phyloP scores from a whole-genome alignment of 2,113 vertebrate genomes.

The Burhinus bistriatus region DNA sequence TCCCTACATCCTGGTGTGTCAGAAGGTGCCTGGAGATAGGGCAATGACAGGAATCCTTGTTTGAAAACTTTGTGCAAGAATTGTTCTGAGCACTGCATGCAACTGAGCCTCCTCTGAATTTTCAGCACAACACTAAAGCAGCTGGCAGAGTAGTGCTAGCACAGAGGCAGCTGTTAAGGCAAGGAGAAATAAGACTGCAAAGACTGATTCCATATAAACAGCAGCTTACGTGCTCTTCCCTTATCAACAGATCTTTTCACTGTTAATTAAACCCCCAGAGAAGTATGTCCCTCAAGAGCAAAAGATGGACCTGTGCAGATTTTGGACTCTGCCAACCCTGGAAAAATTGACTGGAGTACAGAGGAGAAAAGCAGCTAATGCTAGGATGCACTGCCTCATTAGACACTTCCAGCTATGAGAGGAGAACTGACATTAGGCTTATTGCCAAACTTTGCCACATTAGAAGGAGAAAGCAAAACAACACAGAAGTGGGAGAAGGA shows the following conservation, averaged over 20 bases:
- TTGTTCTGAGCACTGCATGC: background rate
- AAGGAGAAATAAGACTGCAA: background rate
- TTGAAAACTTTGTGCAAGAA: background rate
- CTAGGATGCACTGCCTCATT: background rate
- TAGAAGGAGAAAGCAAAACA: background rate
- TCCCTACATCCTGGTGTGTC: background rate
- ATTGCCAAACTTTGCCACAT: background rate
- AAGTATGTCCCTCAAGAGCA: background rate
- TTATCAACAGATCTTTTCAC: background rate
- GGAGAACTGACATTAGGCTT: background rate
- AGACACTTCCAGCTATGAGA: background rate
- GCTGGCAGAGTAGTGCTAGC: background rate
- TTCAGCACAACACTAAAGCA: background rate
- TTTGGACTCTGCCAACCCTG: background rate
- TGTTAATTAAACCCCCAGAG: background rate
- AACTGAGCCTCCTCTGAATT: background rate
- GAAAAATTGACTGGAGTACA: background rate
- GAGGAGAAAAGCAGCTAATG: background rate
- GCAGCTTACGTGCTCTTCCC: background rate
- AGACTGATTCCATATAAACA: background rate
- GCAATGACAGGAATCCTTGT: background rate
- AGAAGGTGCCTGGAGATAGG: background rate
- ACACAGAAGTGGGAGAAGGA: background rate
- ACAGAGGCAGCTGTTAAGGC: background rate
- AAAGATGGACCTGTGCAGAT: background rate